Evolutionary conservation across 2,888 invertebrate species (phyloP).

Genomic region (Netelia fuscicornis): DNA sequence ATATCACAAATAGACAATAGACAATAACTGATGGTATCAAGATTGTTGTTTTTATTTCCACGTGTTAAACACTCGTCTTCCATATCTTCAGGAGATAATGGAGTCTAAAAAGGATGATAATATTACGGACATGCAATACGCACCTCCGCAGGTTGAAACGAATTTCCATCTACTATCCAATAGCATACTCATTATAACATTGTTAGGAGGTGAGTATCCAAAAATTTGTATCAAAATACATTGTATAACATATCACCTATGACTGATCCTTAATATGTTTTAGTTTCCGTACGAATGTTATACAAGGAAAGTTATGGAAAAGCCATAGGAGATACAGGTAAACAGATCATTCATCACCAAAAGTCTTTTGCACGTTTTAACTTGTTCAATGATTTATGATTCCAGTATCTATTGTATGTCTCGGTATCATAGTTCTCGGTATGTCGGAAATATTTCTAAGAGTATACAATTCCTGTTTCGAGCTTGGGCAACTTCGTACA

Average conservation of each 20-base stretch:
- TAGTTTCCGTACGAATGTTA: slow-evolving; percentile 38
- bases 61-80: background rate
- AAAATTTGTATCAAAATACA: background rate
- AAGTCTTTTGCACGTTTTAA: background rate
- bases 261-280: background rate
- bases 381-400: background rate
- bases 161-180: background rate
- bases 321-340: slow-evolving; percentile 58
- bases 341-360: background rate
- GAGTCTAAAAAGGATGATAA: background rate
- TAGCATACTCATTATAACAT: slow-evolving; percentile 4
- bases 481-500: slow-evolving; percentile 21
- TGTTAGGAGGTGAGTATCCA: slow-evolving; percentile 12
- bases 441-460: slow-evolving; percentile 42
- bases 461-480: slow-evolving; percentile 28
- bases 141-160: slow-evolving; percentile 1
- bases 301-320: slow-evolving; percentile 44
- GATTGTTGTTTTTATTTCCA: background rate
- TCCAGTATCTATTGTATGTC: slow-evolving; percentile 40
- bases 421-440: slow-evolving; percentile 33
- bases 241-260: background rate
- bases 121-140: background rate
- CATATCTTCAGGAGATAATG: background rate
- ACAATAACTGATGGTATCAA: background rate
- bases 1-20: background rate